Conservation (phyloP, 1,140 invertebrate genomes). For the Caenorhabditis tropicalis region DNA sequence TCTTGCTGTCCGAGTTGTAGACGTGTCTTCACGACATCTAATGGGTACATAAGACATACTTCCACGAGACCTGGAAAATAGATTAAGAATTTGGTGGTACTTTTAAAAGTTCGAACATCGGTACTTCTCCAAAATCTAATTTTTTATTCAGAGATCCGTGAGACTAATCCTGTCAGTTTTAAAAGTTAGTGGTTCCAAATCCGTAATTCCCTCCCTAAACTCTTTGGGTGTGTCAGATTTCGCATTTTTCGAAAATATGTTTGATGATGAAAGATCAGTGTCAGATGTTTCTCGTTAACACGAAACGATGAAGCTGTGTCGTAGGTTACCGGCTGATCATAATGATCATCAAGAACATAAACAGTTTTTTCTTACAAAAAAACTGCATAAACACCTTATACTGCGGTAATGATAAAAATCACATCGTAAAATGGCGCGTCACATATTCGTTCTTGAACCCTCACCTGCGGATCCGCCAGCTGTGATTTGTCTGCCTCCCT, state of each 20-base stretch:
- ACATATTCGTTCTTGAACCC: constrained; percentile 52
- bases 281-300: no score
- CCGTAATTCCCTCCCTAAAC: no score
- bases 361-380: constrained; percentile 16
- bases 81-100: constrained; percentile 14
- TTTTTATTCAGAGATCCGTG: no score
- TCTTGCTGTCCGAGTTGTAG: constrained; percentile 82
- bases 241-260: no score
- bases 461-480: constrained; percentile 86
- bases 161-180: no score
- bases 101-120: neutral
- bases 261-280: no score
- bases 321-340: neutral
- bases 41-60: constrained; percentile 92
- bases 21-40: constrained; percentile 89
- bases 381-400: constrained; percentile 2
- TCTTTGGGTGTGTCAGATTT: no score
- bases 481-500: constrained; percentile 82
- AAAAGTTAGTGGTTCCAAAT: no score
- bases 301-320: neutral
- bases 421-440: neutral
- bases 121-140: no score
- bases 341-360: neutral
- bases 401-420: neutral
- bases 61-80: constrained; percentile 80